These are phyloP conservation scores for Leucopsar rothschildi DNA, from an alignment of 2,113 vertebrate genomes.

Conservation along the genomic window DNA sequence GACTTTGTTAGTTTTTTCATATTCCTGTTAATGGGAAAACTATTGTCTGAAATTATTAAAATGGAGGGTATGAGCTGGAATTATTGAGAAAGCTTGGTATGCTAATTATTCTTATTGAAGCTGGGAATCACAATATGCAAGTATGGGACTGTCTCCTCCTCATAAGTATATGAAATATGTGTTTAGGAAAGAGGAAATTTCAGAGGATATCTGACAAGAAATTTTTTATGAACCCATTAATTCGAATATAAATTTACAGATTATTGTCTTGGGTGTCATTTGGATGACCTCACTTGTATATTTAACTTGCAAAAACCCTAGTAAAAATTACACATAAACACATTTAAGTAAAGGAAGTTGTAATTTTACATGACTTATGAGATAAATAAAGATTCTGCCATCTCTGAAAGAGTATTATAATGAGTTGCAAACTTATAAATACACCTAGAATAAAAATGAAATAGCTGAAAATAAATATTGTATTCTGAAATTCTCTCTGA, in stretches of 20 bases:
- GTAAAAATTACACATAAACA: background rate
- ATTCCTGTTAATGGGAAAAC: background rate
- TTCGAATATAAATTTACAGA: background rate
- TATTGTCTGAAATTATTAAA: background rate
- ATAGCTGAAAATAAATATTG: background rate
- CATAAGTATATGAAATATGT: accelerated
- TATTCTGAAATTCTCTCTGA: background rate
- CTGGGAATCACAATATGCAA: background rate
- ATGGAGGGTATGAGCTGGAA: background rate
- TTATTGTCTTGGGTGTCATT: background rate
- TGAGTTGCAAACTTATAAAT: background rate
- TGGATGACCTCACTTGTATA: background rate
- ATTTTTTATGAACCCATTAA: background rate
- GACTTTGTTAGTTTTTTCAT: background rate
- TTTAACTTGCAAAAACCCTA: background rate
- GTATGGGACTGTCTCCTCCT: background rate
- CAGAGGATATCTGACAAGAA: background rate
- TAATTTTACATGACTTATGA: background rate
- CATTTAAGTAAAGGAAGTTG: background rate
- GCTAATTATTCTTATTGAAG: background rate
- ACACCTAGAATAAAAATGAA: background rate
- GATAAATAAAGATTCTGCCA: background rate
- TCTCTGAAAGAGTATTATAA: background rate
- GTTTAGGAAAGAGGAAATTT: background rate
- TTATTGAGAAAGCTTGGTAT: background rate